A percentile compares a stretch with the other conserved stretches of the same genome.
These are phyloP conservation scores for Oscheius sp. DNA, from an alignment of 2,888 invertebrate species.

Conservation along the genomic window DNA sequence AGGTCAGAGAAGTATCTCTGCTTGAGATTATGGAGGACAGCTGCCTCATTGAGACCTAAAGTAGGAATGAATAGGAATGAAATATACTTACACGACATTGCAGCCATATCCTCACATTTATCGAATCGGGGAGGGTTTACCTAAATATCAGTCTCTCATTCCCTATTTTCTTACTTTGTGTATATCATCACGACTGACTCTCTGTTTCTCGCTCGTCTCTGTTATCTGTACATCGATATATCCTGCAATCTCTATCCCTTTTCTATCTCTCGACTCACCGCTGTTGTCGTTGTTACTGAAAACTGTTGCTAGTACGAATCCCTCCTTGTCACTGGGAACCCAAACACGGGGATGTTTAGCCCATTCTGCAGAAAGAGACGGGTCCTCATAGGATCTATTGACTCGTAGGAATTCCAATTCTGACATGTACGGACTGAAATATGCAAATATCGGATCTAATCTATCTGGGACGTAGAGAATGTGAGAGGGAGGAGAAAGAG, in stretches of 20 bases:
- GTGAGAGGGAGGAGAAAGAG: constrained; percentile 1
- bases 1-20: constrained; percentile 98
- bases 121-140: constrained; percentile 99
- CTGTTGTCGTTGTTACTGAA: constrained; percentile 92
- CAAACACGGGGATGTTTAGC: constrained; percentile 96
- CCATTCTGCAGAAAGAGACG: constrained; percentile 98
- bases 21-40: constrained; percentile 97
- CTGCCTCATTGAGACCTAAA: constrained; percentile 99
- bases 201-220: constrained; percentile 80
- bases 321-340: constrained; percentile 89
- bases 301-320: constrained; percentile 92
- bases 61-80: too few species aligned
- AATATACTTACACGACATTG: constrained; percentile 97
- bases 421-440: constrained; percentile 4
- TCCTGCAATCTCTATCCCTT: constrained; percentile 19
- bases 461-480: constrained; percentile 9
- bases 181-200: constrained; percentile 75
- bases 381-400: constrained; percentile 74
- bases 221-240: constrained; percentile 86
- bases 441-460: constrained; percentile 21
- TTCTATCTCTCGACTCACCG: constrained; percentile 73
- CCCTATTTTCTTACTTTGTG: constrained; percentile 32
- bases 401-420: constrained; percentile 16
- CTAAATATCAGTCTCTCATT: neutral
- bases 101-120: constrained; percentile 99